Evolutionary conservation across 1,140 invertebrate genomes (phyloP), one percentile per base, ranked within the genome.

Genomic region (Aleiodes sp.): DNA sequence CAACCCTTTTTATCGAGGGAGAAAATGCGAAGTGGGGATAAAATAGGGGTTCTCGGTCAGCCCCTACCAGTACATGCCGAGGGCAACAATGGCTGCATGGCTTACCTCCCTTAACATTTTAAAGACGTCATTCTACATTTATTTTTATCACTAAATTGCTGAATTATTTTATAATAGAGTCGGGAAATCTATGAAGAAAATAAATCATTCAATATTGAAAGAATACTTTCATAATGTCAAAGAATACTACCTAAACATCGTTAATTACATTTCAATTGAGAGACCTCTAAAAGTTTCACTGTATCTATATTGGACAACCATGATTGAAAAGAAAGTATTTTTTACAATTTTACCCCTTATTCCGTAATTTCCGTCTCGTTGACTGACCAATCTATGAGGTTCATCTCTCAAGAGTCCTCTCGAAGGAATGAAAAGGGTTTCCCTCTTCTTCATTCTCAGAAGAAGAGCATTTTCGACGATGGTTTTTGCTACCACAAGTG

Each of bases 1-100:
- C 66, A 68, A 68, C 66, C 66, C 66, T 68, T 68, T 68, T 68
- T 62, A 68, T 68, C 66, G 39, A 21, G 46, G 46, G 63, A 33
- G 63, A 28, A 9, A 14, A 19, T 14, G 10, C 12, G 24, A 28
- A 26, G 19, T 19, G 46, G 46, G 46, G 16, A 21, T 16, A 52
- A 35, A 35, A 35, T n/a, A n/a, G n/a, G n/a, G 10, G 4, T 35
- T 35, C 46, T 21, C 29, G 60, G 60, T 37, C 67, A 69, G 56
- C 59, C 67, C 67, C 21, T 21, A n/a, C n/a, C n/a, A n/a, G n/a
- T 26, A 24, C 31, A 46, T 46, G 16, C n/a, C 31, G 14, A n/a
- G 56, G 56, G 28, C n/a, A 68, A 69, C 60, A 63, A 69, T 69
- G 67, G 67, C 67, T 52, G n/a, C 24, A 68, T 31, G 7, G 41